Conservation (phyloP, 2,797 vertebrate genomes). For the Centropyge bicolor region DNA sequence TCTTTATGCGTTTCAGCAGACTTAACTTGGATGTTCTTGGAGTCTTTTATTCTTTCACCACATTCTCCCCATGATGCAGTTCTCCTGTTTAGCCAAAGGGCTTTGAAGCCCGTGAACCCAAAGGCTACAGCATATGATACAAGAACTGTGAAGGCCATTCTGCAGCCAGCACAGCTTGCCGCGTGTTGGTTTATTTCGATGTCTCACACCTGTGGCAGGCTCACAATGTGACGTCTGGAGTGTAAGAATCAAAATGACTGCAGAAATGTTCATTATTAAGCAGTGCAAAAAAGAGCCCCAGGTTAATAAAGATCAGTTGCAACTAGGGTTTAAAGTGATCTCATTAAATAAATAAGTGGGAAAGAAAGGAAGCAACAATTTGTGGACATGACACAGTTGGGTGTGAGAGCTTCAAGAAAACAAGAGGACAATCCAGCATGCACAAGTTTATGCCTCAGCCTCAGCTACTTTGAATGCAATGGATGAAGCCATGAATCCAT, state of each 20-base stretch:
- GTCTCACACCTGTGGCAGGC: slow-evolving; percentile 38
- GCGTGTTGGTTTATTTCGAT: slow-evolving; percentile 23
- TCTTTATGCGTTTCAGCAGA: slow-evolving; percentile 17
- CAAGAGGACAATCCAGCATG: not conserved
- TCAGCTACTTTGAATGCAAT: slow-evolving; percentile 21
- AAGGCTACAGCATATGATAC: not conserved
- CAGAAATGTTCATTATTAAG: not conserved
- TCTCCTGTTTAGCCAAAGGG: slow-evolving; percentile 21
- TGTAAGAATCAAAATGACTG: not conserved
- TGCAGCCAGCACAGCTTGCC: slow-evolving; percentile 20
- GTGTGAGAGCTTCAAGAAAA: not conserved
- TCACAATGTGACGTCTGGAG: not conserved
- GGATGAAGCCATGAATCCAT: slow-evolving; percentile 20
- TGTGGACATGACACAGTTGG: not conserved
- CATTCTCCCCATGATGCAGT: slow-evolving; percentile 17
- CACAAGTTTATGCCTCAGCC: not conserved
- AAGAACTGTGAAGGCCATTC: slow-evolving; percentile 25
- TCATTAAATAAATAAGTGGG: not conserved
- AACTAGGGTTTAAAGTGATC: not conserved
- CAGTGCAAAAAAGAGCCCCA: not conserved
- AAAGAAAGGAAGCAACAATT: not conserved
- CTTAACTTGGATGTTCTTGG: slow-evolving; percentile 15
- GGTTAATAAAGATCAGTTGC: not conserved
- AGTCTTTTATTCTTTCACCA: not conserved
- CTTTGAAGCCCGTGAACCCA: slow-evolving; percentile 14